A percentile compares a stretch with the other conserved stretches of the same genome.
Conservation (phyloP, 30 jellyfish, hydroid and myxozoan genomes). For the Pelagia noctiluca region DNA sequence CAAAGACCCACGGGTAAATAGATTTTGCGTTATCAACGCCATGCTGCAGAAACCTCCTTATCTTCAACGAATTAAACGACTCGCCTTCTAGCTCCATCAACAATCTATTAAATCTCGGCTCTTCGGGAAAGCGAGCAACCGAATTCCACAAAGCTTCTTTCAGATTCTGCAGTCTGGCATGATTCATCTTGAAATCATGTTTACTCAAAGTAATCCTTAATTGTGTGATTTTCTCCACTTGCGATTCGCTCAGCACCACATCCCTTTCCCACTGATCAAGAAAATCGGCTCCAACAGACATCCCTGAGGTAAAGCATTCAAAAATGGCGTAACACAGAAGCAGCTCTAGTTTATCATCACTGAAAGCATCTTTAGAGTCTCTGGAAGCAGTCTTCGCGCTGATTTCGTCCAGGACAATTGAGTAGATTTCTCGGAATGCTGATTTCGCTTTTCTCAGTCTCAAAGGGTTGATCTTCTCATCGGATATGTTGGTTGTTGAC, state of each 20-base stretch:
- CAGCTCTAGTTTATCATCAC: slow-evolving; percentile 36
- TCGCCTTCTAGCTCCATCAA: slow-evolving; percentile 23
- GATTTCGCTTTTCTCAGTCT: slow-evolving; percentile 39
- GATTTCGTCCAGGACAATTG: slow-evolving; percentile 38
- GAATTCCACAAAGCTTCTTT: slow-evolving; percentile 51
- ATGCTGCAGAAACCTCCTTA: slow-evolving; percentile 44
- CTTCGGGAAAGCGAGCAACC: slow-evolving; percentile 56
- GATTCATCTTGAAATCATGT: background rate
- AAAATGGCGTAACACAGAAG: slow-evolving; percentile 47
- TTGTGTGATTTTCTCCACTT: slow-evolving; percentile 8
- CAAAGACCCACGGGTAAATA: slow-evolving; percentile 40
- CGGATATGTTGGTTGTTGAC: slow-evolving; percentile 6
- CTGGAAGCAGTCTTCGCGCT: background rate
- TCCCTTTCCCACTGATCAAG: slow-evolving; percentile 14
- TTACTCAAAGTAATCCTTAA: slow-evolving; percentile 6
- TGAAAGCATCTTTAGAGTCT: background rate
- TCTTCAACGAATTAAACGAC: slow-evolving; percentile 48
- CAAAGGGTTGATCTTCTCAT: slow-evolving; percentile 44
- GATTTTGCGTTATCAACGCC: slow-evolving; percentile 10
- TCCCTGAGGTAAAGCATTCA: slow-evolving; percentile 20
- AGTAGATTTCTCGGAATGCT: slow-evolving; percentile 30
- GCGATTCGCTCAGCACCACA: background rate
- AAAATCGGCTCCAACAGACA: background rate
- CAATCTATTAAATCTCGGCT: slow-evolving; percentile 4
- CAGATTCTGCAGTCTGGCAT: background rate